These are phyloP conservation scores for Sisyra terminalis DNA, from an alignment of 2,888 invertebrate genomes.

Conservation along the genomic window DNA sequence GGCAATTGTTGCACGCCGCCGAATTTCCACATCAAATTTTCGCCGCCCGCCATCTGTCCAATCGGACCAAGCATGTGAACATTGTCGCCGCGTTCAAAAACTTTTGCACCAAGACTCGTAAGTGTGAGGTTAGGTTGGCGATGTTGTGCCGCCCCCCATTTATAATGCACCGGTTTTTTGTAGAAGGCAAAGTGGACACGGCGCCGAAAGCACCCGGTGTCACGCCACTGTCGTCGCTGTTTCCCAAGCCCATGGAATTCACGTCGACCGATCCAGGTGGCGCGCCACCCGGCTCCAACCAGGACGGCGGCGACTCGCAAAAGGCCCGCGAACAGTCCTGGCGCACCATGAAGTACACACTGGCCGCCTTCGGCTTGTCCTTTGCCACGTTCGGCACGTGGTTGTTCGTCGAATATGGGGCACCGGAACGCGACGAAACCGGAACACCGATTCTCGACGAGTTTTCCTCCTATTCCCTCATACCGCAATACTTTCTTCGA, in stretches of 20 bases:
- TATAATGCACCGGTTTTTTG: too few relatives aligned
- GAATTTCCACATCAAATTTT: too few relatives aligned
- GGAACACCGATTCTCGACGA: slow-evolving; percentile 60
- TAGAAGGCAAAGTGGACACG: background rate
- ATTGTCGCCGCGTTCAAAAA: too few relatives aligned
- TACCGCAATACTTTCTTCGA: slow-evolving; percentile 55
- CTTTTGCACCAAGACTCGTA: too few relatives aligned
- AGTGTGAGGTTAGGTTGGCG: too few relatives aligned
- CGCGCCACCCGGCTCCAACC: slow-evolving; percentile 10
- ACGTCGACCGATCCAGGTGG: slow-evolving; percentile 10
- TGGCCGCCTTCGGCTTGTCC: slow-evolving; percentile 37
- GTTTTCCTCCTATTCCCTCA: slow-evolving; percentile 46
- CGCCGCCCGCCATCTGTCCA: too few relatives aligned
- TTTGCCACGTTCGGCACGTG: slow-evolving; percentile 38
- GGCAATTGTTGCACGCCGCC: too few relatives aligned
- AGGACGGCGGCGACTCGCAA: slow-evolving; percentile 14
- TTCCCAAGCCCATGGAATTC: too few relatives aligned
- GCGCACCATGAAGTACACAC: slow-evolving; percentile 23
- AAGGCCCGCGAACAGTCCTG: slow-evolving; percentile 19
- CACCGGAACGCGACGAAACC: slow-evolving; percentile 52
- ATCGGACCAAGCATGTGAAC: too few relatives aligned
- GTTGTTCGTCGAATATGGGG: slow-evolving; percentile 52
- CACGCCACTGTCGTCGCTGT: slow-evolving; percentile 4
- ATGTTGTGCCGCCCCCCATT: too few relatives aligned
- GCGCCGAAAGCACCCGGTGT: background rate